Conservation (phyloP, 2,888 invertebrate species). For the Horisme vitalbata region DNA sequence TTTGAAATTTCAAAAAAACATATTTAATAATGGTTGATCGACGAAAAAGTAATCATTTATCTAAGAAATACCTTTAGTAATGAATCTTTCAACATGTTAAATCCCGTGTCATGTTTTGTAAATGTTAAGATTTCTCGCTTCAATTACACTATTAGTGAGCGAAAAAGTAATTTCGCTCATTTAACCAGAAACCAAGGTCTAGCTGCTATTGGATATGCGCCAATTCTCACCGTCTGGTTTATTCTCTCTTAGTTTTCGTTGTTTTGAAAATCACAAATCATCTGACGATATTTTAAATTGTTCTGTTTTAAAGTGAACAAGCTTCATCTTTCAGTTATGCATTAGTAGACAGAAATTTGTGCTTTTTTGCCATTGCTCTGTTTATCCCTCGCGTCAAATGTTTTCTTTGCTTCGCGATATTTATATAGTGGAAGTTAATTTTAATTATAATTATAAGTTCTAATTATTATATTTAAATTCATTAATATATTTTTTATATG, state of each 20-base stretch:
- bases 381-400: no score
- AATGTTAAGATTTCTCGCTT: constrained; percentile 30
- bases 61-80: no score
- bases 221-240: constrained; percentile 59
- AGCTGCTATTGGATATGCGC: constrained; percentile 51
- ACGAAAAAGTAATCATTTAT: no score
- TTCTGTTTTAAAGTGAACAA: constrained; percentile 18
- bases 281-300: constrained; percentile 36
- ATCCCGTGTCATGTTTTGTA: constrained; percentile 20
- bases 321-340: neutral
- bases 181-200: constrained; percentile 59
- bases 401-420: no score
- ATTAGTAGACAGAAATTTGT: constrained; percentile 4
- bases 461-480: no score
- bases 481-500: no score
- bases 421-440: no score
- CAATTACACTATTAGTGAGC: constrained; percentile 38
- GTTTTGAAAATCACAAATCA: constrained; percentile 48
- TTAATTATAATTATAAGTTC: no score
- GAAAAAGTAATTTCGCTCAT: constrained; percentile 46
- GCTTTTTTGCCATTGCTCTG: neutral
- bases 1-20: no score
- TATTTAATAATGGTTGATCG: no score
- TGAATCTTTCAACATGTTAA: neutral
- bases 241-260: constrained; percentile 51